Evolutionary conservation across 2,888 invertebrate species (phyloP).

Genomic region (Dicranocentrus wangi): DNA sequence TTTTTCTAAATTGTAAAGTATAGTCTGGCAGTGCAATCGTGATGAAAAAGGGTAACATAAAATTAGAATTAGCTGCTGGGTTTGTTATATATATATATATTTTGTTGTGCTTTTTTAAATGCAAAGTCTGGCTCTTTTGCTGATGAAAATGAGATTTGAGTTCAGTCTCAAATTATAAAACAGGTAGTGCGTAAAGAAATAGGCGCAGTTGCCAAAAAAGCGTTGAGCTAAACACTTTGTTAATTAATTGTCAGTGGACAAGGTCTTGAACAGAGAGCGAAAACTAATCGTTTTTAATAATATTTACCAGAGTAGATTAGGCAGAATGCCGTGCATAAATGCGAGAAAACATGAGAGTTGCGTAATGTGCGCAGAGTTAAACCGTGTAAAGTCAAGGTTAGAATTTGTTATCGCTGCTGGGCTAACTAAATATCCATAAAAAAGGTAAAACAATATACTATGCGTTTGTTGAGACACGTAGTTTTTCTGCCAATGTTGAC

Average conservation of each 20-base stretch:
- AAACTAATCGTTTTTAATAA: neutral
- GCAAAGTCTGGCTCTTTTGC: too few species aligned
- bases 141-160: neutral
- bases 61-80: too few species aligned
- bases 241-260: conserved; percentile 11
- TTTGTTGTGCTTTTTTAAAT: too few species aligned
- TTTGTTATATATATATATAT: too few species aligned
- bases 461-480: neutral
- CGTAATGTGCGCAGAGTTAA: too few species aligned
- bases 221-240: conserved; percentile 8
- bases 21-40: too few species aligned
- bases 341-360: neutral
- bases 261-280: neutral
- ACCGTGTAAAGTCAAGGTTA: neutral
- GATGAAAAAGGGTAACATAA: too few species aligned
- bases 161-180: neutral
- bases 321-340: neutral
- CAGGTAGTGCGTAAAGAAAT: conserved; percentile 55
- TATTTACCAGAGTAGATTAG: neutral
- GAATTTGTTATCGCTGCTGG: neutral
- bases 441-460: neutral
- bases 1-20: too few species aligned
- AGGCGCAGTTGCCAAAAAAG: conserved; percentile 39
- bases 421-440: too few species aligned
- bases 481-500: neutral